phyloP scores from a whole-genome alignment of 2,888 invertebrate species.

The Eilema depressum region DNA sequence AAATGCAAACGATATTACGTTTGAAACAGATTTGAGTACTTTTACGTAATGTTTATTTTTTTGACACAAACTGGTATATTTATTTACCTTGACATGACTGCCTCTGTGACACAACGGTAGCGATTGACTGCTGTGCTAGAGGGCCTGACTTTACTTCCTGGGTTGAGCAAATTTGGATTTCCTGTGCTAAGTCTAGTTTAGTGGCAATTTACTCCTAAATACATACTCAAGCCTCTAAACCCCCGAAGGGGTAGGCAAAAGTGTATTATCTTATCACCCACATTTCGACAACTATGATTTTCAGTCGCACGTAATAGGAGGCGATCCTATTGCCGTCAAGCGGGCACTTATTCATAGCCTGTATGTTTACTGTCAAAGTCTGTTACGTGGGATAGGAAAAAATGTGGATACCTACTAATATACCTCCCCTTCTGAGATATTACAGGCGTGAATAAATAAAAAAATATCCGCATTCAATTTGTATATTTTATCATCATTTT shows the following conservation, averaged over 20 bases:
- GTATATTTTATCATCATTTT: not conserved
- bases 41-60: slow-evolving; percentile 16
- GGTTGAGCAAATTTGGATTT: no score
- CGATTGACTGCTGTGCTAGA: not conserved
- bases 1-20: slow-evolving; percentile 28
- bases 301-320: no score
- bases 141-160: not conserved
- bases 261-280: no score
- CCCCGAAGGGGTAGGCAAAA: no score
- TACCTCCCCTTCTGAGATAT: not conserved
- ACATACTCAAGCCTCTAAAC: no score
- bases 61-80: not conserved
- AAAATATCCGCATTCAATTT: not conserved
- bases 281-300: no score
- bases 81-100: slow-evolving; percentile 2
- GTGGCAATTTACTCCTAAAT: no score
- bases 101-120: not conserved
- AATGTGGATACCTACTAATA: not conserved
- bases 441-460: not conserved
- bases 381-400: not conserved
- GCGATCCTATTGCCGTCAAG: no score
- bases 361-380: no score
- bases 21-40: slow-evolving; percentile 16
- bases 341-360: no score
- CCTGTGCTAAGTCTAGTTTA: no score